Percentiles rank a stretch among this genome's conserved stretches.
phyloP scores from a whole-genome alignment of 2,797 vertebrate species.

The Oreochromis grahami region DNA sequence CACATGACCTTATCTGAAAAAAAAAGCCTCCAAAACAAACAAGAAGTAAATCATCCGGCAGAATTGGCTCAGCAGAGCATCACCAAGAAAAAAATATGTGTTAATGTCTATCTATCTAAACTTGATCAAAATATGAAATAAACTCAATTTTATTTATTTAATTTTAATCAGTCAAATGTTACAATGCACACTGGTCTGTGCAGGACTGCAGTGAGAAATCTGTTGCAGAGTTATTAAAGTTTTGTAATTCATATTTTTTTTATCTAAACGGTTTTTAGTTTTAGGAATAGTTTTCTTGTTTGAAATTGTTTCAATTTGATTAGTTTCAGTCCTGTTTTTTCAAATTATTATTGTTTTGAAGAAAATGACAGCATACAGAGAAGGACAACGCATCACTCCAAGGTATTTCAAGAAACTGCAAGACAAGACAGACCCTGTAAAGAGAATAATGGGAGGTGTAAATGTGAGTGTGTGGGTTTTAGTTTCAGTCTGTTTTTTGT shows the following conservation, averaged over 20 bases:
- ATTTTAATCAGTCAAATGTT: background rate
- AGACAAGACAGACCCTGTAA: background rate
- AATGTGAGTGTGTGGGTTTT: background rate
- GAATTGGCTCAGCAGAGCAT: background rate
- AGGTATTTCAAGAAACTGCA: background rate
- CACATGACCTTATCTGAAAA: background rate
- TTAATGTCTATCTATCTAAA: background rate
- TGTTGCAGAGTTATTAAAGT: background rate
- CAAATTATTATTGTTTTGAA: background rate
- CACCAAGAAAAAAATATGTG: background rate
- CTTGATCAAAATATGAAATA: background rate
- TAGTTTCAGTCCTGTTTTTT: background rate
- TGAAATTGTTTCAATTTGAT: background rate
- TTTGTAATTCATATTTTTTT: background rate
- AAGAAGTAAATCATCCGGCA: background rate
- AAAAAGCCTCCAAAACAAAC: background rate
- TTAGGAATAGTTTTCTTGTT: background rate
- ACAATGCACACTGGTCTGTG: background rate
- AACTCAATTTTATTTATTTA: background rate
- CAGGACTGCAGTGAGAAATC: background rate
- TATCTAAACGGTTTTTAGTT: background rate
- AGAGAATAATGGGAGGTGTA: background rate
- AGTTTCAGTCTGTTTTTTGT: background rate
- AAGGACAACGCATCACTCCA: background rate
- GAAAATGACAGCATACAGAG: background rate